phyloP scores from a whole-genome alignment of 2,888 invertebrate species.

The Tethea ocularis region DNA sequence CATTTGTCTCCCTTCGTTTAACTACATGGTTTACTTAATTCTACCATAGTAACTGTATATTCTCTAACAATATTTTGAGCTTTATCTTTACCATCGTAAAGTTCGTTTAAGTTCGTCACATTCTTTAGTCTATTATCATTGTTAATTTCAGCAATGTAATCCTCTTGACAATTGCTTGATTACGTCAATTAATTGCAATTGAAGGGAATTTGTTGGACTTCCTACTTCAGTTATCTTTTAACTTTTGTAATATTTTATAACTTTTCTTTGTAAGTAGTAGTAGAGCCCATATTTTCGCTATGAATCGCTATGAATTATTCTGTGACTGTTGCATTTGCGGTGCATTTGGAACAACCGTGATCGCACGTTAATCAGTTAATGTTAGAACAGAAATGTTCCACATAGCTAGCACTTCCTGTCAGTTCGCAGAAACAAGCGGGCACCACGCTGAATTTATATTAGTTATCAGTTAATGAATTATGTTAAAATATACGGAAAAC shows the following conservation, averaged over 20 bases:
- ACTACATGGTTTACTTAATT: slow-evolving; percentile 57
- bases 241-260: slow-evolving; percentile 26
- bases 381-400: slow-evolving; percentile 36
- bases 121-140: slow-evolving; percentile 55
- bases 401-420: slow-evolving; percentile 51
- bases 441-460: slow-evolving; percentile 4
- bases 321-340: background rate
- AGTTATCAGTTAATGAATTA: slow-evolving; percentile 3
- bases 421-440: slow-evolving; percentile 46
- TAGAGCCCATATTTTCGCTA: background rate
- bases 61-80: slow-evolving; percentile 32
- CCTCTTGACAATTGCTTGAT: slow-evolving; percentile 76
- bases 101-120: slow-evolving; percentile 32
- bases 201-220: slow-evolving; percentile 73
- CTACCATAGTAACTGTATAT: slow-evolving; percentile 37
- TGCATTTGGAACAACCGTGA: slow-evolving; percentile 9
- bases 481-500: background rate
- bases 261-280: background rate
- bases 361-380: slow-evolving; percentile 39
- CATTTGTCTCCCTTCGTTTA: slow-evolving; percentile 61
- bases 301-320: background rate
- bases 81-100: slow-evolving; percentile 34
- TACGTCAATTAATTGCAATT: slow-evolving; percentile 82
- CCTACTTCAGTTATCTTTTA: slow-evolving; percentile 52
- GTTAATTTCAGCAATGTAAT: slow-evolving; percentile 76